These are phyloP conservation scores for Autographa pulchrina DNA, from an alignment of 2,888 invertebrate species.

Conservation along the genomic window DNA sequence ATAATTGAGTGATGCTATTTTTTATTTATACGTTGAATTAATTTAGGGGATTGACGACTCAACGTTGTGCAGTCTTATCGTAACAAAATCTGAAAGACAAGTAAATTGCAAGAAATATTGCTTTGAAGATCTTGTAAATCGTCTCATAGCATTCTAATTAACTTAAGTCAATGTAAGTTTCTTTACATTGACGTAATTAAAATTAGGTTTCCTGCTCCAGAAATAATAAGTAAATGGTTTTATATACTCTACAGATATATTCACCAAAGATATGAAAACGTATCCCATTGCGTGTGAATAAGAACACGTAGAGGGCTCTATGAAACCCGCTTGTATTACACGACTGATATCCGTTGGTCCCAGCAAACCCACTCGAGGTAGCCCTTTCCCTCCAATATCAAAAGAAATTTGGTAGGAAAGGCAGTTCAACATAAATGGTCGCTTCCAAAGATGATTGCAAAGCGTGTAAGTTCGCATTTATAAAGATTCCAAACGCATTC, in stretches of 20 bases:
- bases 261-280: constrained; percentile 64
- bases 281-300: constrained; percentile 79
- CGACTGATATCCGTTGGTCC: constrained; percentile 72
- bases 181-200: too few species aligned
- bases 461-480: constrained; percentile 80
- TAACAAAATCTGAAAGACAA: too few species aligned
- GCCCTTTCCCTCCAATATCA: constrained; percentile 48
- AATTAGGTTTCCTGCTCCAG: too few species aligned
- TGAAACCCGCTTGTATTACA: constrained; percentile 68
- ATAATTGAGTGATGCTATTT: too few species aligned
- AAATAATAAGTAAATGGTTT: constrained; percentile 24
- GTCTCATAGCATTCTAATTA: too few species aligned
- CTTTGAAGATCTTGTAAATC: too few species aligned
- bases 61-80: too few species aligned
- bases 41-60: too few species aligned
- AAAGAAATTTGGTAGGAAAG: constrained; percentile 46
- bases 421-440: constrained; percentile 66
- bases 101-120: too few species aligned
- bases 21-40: too few species aligned
- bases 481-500: constrained; percentile 86
- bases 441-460: constrained; percentile 66
- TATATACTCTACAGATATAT: constrained; percentile 61
- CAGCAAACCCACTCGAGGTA: constrained; percentile 55
- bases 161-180: too few species aligned
- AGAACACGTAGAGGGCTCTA: constrained; percentile 76